phyloP scores from a whole-genome alignment of 1,140 invertebrate genomes.

The Trichonephila clavipes region DNA sequence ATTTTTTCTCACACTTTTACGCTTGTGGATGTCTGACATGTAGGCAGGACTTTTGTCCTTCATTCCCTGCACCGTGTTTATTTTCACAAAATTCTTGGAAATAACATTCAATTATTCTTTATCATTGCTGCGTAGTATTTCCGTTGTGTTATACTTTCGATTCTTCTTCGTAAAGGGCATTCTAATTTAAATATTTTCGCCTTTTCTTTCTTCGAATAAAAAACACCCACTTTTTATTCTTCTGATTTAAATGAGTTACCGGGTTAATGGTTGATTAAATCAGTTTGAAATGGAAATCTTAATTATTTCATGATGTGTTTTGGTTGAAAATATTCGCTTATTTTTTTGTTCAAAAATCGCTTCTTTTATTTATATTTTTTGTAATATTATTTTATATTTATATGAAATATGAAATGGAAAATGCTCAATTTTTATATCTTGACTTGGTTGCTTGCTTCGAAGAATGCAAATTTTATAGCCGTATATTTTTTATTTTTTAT shows the following conservation, averaged over 20 bases:
- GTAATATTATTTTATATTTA: no score
- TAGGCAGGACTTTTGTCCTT: constrained; percentile 51
- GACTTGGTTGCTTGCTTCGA: no score
- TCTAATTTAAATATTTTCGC: neutral
- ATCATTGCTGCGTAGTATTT: neutral
- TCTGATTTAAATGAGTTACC: neutral
- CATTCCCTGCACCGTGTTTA: neutral
- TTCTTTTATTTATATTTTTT: no score
- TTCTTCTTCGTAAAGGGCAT: neutral
- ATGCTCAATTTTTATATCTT: no score
- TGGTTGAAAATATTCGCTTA: no score
- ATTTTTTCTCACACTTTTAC: constrained; percentile 37
- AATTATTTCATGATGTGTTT: no score
- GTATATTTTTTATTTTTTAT: no score
- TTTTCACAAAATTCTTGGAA: constrained; percentile 39
- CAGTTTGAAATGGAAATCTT: no score
- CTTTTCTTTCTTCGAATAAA: neutral
- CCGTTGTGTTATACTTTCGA: neutral
- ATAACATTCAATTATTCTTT: neutral
- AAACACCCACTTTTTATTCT: neutral
- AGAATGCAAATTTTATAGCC: no score
- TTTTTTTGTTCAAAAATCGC: no score
- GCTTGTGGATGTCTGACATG: constrained; percentile 48
- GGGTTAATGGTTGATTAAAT: neutral
- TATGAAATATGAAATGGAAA: no score